A percentile compares a stretch with the other conserved stretches of the same genome.
Evolutionary conservation across 2,888 invertebrate genomes (phyloP).

Genomic region (Augochlorella aurata): DNA sequence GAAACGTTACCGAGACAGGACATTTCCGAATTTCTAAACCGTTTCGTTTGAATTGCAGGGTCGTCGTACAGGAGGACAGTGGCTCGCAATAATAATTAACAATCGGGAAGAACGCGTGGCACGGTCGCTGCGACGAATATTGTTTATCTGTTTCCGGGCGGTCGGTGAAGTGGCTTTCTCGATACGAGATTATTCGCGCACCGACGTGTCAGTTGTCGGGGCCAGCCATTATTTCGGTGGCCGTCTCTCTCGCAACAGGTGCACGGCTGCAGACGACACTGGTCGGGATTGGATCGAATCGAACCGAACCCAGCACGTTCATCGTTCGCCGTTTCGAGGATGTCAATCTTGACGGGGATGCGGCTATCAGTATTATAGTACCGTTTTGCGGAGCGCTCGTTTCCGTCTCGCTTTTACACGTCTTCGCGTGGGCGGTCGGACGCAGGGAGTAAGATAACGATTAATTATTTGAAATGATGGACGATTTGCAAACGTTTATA

Average conservation of each 20-base stretch:
- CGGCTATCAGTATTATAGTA: constrained; percentile 31
- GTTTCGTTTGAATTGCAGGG: neutral
- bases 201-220: constrained; percentile 26
- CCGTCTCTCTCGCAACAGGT: constrained; percentile 55
- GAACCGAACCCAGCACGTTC: constrained; percentile 5
- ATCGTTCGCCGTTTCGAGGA: constrained; percentile 30
- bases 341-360: constrained; percentile 44
- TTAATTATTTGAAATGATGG: too few relatives aligned
- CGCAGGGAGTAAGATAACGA: too few relatives aligned
- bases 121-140: constrained; percentile 9
- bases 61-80: neutral
- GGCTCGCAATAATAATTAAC: constrained; percentile 22
- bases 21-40: too few relatives aligned
- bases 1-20: neutral
- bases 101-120: constrained; percentile 1
- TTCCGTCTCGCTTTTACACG: neutral
- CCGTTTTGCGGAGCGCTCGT: neutral
- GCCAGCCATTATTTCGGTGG: constrained; percentile 43
- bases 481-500: too few relatives aligned
- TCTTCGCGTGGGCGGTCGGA: neutral
- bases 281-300: constrained; percentile 24
- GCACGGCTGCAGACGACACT: constrained; percentile 52
- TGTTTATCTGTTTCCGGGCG: constrained; percentile 29
- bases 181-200: constrained; percentile 36
- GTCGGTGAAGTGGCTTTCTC: constrained; percentile 23